phyloP scores from a whole-genome alignment of 2,888 invertebrate genomes.

The Nasonovia ribisnigri region DNA sequence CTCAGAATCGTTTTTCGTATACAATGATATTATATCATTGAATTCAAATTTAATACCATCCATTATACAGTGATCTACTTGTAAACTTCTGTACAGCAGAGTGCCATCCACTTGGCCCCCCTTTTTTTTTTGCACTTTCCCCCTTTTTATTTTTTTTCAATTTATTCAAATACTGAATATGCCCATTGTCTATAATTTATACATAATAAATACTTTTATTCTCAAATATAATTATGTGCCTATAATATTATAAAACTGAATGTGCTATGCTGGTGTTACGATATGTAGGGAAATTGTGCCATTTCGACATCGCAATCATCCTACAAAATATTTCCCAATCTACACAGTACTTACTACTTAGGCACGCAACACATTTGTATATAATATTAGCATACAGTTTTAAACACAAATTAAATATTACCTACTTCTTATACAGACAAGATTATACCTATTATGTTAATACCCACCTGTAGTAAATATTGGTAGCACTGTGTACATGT shows the following conservation, averaged over 20 bases:
- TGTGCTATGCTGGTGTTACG: neutral
- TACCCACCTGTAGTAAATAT: neutral
- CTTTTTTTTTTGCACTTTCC: too few species aligned
- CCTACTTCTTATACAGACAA: neutral
- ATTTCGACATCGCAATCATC: neutral
- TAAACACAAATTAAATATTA: neutral
- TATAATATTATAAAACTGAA: neutral
- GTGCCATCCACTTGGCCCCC: too few species aligned
- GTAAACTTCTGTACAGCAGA: too few species aligned
- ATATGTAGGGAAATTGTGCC: neutral
- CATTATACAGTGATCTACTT: too few species aligned
- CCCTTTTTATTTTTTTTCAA: too few species aligned
- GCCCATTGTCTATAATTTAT: neutral
- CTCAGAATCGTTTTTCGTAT: too few species aligned
- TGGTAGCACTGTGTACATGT: neutral
- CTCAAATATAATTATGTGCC: neutral
- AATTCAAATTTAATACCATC: too few species aligned
- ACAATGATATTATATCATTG: too few species aligned
- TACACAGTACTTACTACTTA: neutral
- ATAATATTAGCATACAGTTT: neutral
- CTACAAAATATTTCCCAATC: neutral
- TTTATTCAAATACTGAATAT: neutral
- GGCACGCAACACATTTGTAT: neutral
- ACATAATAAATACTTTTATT: neutral
- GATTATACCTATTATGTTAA: neutral